Evolutionary conservation across 2,797 vertebrate genomes (phyloP).

Genomic region (Rhyacichthys aspro): DNA sequence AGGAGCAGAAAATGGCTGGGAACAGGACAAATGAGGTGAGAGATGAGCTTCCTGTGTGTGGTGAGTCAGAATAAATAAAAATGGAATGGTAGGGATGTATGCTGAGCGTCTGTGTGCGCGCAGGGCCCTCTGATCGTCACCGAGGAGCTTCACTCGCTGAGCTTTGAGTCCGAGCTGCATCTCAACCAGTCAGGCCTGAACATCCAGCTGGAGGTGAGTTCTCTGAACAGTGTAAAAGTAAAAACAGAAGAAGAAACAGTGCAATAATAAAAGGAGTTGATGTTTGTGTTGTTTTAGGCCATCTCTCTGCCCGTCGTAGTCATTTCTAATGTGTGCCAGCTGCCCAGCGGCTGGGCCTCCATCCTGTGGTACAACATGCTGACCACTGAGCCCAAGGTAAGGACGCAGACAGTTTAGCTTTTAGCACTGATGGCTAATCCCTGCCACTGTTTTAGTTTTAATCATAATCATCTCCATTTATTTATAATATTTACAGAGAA

Average conservation of each 20-base stretch:
- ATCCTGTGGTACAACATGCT: slow-evolving; percentile 99
- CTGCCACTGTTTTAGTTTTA: too few species aligned
- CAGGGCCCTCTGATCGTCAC: slow-evolving; percentile 72
- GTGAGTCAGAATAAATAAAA: too few species aligned
- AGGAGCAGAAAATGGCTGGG: slow-evolving; percentile 92
- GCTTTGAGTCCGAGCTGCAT: slow-evolving; percentile 80
- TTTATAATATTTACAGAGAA: too few species aligned
- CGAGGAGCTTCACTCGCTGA: slow-evolving; percentile 71
- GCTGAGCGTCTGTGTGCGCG: slow-evolving; percentile 10
- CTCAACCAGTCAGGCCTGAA: slow-evolving; percentile 87
- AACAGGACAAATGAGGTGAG: slow-evolving; percentile 92
- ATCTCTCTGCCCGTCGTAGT: slow-evolving; percentile 92
- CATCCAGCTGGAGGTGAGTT: slow-evolving; percentile 90
- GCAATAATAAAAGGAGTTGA: neutral
- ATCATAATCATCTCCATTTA: too few species aligned
- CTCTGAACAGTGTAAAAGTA: neutral
- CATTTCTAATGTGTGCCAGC: slow-evolving; percentile 97
- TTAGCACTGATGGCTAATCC: too few species aligned
- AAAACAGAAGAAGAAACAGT: neutral
- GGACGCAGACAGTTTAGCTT: too few species aligned
- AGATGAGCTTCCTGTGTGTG: too few species aligned
- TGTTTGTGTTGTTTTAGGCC: slow-evolving; percentile 75
- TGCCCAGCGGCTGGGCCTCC: slow-evolving; percentile 97
- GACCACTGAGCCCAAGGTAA: slow-evolving; percentile 89
- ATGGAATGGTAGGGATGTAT: too few species aligned